These are phyloP conservation scores for Drosophila neoperkinsi DNA, from an alignment of 2,888 invertebrate genomes.

Conservation along the genomic window DNA sequence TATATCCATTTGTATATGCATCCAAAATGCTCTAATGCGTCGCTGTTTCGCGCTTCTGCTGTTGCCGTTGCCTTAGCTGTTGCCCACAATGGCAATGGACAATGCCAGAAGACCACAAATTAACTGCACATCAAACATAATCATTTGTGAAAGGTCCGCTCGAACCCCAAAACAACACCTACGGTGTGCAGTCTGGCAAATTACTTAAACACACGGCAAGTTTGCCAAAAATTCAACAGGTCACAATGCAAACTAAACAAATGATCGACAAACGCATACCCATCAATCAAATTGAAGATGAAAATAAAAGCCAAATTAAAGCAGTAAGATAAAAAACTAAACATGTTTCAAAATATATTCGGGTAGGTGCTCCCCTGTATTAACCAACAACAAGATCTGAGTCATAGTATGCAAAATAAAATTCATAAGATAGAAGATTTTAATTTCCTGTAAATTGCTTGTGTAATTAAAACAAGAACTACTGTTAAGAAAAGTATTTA, in stretches of 20 bases:
- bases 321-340: background rate
- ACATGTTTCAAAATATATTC: background rate
- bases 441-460: background rate
- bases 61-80: constrained; percentile 36
- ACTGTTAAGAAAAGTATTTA: background rate
- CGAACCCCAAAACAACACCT: constrained; percentile 57
- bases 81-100: constrained; percentile 22
- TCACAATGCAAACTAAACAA: background rate
- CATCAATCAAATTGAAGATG: background rate
- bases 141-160: constrained; percentile 82
- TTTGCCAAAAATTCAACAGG: constrained; percentile 38
- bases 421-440: background rate
- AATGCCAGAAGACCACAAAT: constrained; percentile 72
- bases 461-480: background rate
- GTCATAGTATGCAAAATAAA: background rate
- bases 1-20: background rate
- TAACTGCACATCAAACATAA: constrained; percentile 84
- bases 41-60: constrained; percentile 65
- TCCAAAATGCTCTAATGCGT: constrained; percentile 63
- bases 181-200: constrained; percentile 67
- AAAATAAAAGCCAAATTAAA: background rate
- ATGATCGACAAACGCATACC: constrained; percentile 12
- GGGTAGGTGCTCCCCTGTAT: background rate
- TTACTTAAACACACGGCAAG: constrained; percentile 74
- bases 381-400: background rate